Evolutionary conservation across 64 coral and sea anemone genomes (phyloP).

Genomic region (Trachythela sp.): DNA sequence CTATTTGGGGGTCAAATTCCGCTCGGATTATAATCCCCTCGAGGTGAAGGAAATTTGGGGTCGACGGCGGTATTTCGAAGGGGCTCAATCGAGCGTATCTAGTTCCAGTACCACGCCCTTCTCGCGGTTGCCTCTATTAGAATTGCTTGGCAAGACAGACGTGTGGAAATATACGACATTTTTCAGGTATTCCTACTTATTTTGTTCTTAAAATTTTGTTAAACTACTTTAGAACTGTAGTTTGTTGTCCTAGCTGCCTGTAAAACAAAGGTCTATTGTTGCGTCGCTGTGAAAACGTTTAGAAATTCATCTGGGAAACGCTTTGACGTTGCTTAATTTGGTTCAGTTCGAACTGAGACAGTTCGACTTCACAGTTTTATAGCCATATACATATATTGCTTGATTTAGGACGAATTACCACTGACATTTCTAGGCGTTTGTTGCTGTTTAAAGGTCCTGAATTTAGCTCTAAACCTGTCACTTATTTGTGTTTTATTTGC

Average conservation of each 20-base stretch:
- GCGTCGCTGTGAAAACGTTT: not conserved
- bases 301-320: not conserved
- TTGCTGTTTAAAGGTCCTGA: not conserved
- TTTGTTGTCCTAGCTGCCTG: not conserved
- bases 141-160: not conserved
- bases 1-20: not conserved
- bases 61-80: not conserved
- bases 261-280: not conserved
- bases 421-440: not conserved
- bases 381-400: not conserved
- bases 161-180: not conserved
- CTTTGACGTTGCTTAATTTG: no score
- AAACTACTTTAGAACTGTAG: not conserved
- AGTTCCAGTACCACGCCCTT: constrained; percentile 26
- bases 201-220: not conserved
- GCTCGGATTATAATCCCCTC: not conserved
- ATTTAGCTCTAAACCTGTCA: not conserved
- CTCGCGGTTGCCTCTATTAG: not conserved
- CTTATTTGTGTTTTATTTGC: not conserved
- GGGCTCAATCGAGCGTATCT: constrained; percentile 30
- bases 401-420: not conserved
- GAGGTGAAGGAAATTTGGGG: not conserved
- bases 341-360: not conserved
- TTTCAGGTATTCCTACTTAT: not conserved
- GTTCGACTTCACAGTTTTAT: not conserved